Evolutionary conservation across 1,140 invertebrate genomes (phyloP).

Genomic region (Oscheius sp.): DNA sequence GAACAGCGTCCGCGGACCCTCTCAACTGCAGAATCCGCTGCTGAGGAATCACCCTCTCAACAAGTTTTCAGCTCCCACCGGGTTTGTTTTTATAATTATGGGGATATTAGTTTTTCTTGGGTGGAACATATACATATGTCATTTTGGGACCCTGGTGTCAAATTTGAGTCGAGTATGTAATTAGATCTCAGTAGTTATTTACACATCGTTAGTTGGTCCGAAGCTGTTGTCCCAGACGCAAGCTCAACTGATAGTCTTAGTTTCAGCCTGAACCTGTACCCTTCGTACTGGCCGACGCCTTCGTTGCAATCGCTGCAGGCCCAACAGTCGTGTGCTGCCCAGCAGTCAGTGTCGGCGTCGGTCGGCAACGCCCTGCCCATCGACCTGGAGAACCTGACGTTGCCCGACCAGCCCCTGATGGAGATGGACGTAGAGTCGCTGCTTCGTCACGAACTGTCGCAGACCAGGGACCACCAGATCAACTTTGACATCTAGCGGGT

Average conservation of each 20-base stretch:
- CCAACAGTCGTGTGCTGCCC: neutral
- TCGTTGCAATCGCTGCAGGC: neutral
- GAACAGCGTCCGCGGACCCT: conserved; percentile 46
- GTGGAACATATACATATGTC: no score
- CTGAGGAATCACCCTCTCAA: conserved; percentile 41
- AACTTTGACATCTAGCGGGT: conserved; percentile 30
- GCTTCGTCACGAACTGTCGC: conserved; percentile 30
- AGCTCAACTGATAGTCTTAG: no score
- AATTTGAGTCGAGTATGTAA: no score
- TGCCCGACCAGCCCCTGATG: conserved; percentile 45
- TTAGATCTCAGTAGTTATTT: no score
- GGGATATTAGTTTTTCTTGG: no score
- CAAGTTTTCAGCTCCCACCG: conserved; percentile 16
- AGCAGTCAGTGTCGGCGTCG: conserved; percentile 12
- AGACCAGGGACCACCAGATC: conserved; percentile 23
- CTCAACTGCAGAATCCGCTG: conserved; percentile 48
- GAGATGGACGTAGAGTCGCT: conserved; percentile 52
- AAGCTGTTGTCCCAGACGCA: no score
- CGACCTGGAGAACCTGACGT: conserved; percentile 43
- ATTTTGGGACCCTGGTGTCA: no score
- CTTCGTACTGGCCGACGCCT: neutral
- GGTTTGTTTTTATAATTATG: no score
- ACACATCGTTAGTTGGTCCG: no score
- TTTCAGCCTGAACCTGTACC: conserved; percentile 1
- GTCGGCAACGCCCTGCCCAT: conserved; percentile 34